A percentile compares a stretch with the other conserved stretches of the same genome.
Conservation (phyloP, 2,797 vertebrate genomes). For the Tadarida brasiliensis region DNA sequence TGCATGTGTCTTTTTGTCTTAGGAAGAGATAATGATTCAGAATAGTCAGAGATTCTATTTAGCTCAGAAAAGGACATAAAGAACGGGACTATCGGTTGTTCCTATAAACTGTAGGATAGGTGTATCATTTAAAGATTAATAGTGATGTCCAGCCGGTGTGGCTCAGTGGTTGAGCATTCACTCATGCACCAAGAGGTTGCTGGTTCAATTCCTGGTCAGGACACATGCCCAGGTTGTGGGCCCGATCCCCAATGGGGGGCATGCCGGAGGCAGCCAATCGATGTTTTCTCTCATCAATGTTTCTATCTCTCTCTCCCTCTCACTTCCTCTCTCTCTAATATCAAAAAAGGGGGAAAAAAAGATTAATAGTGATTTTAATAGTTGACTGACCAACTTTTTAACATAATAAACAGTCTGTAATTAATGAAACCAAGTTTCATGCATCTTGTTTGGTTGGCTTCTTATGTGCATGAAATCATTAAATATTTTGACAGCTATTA, state of each 20-base stretch:
- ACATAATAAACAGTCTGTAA: not conserved
- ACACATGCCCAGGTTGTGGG: too few relatives aligned
- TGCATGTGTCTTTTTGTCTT: accelerated
- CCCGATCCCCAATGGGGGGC: too few relatives aligned
- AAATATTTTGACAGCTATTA: not conserved
- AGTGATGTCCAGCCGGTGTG: too few relatives aligned
- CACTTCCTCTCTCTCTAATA: too few relatives aligned
- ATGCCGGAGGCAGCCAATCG: too few relatives aligned
- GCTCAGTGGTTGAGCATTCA: too few relatives aligned
- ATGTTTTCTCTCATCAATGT: too few relatives aligned
- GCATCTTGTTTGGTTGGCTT: not conserved
- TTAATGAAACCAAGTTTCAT: not conserved
- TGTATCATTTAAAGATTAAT: not conserved
- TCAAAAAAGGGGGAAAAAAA: too few relatives aligned
- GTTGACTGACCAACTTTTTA: not conserved
- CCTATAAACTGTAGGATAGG: not conserved
- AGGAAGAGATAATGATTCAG: not conserved
- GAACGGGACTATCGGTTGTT: not conserved
- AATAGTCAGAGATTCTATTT: not conserved
- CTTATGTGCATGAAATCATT: not conserved
- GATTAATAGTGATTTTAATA: not conserved
- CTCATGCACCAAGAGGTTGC: too few relatives aligned
- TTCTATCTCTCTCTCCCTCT: too few relatives aligned
- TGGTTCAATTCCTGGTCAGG: too few relatives aligned
- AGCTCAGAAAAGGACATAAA: not conserved